phyloP scores from a whole-genome alignment of 2,888 invertebrate species.

The Philereme transversata region DNA sequence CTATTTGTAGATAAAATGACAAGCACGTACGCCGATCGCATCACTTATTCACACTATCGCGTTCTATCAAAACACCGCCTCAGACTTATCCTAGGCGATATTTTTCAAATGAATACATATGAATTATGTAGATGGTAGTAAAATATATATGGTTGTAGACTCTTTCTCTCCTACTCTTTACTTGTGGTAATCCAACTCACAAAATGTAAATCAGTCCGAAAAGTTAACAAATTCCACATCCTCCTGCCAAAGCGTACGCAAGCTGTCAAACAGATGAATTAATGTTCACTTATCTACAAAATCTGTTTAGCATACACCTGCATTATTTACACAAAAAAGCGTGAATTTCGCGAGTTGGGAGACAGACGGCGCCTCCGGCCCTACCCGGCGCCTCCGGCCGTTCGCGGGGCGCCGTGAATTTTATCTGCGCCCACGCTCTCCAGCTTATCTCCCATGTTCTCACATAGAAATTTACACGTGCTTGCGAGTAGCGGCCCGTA shows the following conservation, averaged over 20 bases:
- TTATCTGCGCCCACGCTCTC: slow-evolving; percentile 68
- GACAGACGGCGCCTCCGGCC: slow-evolving; percentile 50
- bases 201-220: slow-evolving; percentile 8
- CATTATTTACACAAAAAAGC: slow-evolving; percentile 53
- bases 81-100: too few species aligned
- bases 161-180: neutral
- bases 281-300: slow-evolving; percentile 39
- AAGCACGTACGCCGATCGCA: too few species aligned
- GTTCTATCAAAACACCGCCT: too few species aligned
- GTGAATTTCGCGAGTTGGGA: slow-evolving; percentile 49
- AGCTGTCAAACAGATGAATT: slow-evolving; percentile 33
- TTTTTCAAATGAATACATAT: too few species aligned
- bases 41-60: too few species aligned
- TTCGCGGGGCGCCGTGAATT: slow-evolving; percentile 61
- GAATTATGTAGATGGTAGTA: too few species aligned
- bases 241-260: slow-evolving; percentile 25
- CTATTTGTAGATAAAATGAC: too few species aligned
- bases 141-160: too few species aligned
- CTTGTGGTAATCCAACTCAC: neutral
- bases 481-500: slow-evolving; percentile 72
- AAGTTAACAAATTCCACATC: slow-evolving; percentile 12
- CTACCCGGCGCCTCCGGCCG: slow-evolving; percentile 44
- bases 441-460: slow-evolving; percentile 75
- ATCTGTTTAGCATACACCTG: slow-evolving; percentile 50
- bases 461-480: slow-evolving; percentile 82